Evolutionary conservation across 2,888 invertebrate genomes (phyloP).

Genomic region (Hypena proboscidalis): DNA sequence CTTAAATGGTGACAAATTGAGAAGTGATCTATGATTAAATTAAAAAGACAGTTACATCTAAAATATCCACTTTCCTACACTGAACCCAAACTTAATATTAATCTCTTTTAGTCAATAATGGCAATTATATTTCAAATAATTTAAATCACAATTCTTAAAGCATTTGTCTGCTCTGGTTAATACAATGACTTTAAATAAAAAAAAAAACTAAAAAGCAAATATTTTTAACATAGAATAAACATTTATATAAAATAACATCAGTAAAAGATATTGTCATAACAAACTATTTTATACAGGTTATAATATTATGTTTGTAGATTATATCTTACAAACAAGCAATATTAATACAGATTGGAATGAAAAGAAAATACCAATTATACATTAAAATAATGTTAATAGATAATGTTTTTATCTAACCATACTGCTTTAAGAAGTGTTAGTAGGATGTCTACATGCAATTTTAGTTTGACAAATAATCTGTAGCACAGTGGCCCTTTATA

Average conservation of each 20-base stretch:
- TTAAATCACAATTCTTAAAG: no score
- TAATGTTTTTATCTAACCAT: not conserved
- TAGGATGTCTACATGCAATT: constrained; percentile 9
- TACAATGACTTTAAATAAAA: constrained; percentile 2
- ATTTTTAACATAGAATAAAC: constrained; percentile 32
- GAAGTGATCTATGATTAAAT: no score
- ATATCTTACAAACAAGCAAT: constrained; percentile 15
- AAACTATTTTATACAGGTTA: constrained; percentile 15
- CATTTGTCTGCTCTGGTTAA: no score
- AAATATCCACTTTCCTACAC: no score
- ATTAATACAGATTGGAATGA: constrained; percentile 16
- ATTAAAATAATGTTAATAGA: not conserved
- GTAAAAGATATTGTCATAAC: constrained; percentile 23
- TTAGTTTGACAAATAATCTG: constrained; percentile 18
- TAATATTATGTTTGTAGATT: constrained; percentile 13
- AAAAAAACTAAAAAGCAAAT: constrained; percentile 18
- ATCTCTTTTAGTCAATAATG: no score
- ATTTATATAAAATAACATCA: constrained; percentile 25
- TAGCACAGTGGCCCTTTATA: constrained; percentile 70
- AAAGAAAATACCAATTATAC: constrained; percentile 1
- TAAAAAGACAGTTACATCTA: no score
- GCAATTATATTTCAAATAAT: no score
- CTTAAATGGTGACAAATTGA: no score
- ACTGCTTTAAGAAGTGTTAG: not conserved
- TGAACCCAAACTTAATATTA: no score